Base-by-base conservation (phyloP, 2,888 invertebrate species). In the Crocallis elinguaria region DNA sequence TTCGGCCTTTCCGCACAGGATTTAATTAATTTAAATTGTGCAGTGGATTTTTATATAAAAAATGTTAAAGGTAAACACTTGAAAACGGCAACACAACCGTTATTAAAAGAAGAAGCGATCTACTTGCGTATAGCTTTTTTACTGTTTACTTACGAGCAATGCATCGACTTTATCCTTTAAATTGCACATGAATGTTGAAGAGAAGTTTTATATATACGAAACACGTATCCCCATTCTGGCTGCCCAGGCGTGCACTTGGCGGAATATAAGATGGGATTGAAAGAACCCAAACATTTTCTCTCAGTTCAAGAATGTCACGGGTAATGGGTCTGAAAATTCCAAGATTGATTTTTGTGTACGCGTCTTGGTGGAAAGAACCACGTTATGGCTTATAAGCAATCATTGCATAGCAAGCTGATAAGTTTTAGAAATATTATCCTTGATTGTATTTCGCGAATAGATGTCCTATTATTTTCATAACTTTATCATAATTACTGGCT, bases 301-400 rank as follows among this genome's bases (percentile, higher is more conserved):
- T 61, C 67, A 61, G 60, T 59, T 59, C 44, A 58, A 62, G 60
- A 58, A 59, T 58, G 60, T 43, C 58, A 49, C 57, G 65, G 57
- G 64, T 81, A 82, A 83, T 79, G 80, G 75, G 71, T 75, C 68
- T 57, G 79, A 82, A 83, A 80, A 79, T 77, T 77, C 66, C 64
- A 61, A 68, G 66, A 71, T 72, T 68, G 64, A 69, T 60, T 69
- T 73, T 72, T 73, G 63, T 65, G 44, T 66, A 54, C 60, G 66
- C 59, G 64, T 67, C 66, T 66, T 63, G 67, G 54, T 44, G 63
- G 60, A 49, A 60, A 63, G 48, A 64, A 62, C 61, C 61, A 62
- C 48, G 42, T 49, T 11, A 19, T 27, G 14, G 30, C 17, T 57
- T 55, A n/a, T n/a, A n/a, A n/a, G n/a, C n/a, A n/a, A n/a, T n/a